Base-by-base conservation (phyloP, 2,797 vertebrate species). In the Microcaecilia unicolor region DNA sequence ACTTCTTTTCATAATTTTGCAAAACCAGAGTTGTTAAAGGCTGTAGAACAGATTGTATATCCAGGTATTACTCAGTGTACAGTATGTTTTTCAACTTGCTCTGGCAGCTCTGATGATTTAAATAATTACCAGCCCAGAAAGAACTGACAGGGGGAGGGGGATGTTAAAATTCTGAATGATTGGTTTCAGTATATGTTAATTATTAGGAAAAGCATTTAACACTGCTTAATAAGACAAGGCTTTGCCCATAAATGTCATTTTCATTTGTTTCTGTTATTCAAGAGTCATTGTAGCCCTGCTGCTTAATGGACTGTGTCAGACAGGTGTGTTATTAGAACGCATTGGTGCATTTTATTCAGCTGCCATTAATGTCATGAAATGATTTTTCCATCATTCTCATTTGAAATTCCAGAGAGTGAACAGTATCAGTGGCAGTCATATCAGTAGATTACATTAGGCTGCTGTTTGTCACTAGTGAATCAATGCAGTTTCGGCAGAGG, bases 301-400 rank as follows among this genome's bases (percentile, higher is more conserved):
- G 65, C 46, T 51, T 72, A 74, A 75, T 71, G 45, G 46, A 41
- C 61, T 46, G 34, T 56, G 53, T 73, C 53, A 35, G 57, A 42
- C 53, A 66, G 54, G 48, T 70, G 21, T 61, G 53, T 67, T 58
- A 67, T 64, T 66, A 64, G 41, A 45, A 35, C 37, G 64, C 34
- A 34, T 15, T 54, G 58, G 43, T 48, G 54, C 46, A 33, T 61
- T 58, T 57, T 57, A 45, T 43, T 53, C 36, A 22, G 41, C 34
- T 49, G 56, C 69, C 52, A 52, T 61, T 70, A 61, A 41, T 37
- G 53, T 15, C 12, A 22, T 21, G 29, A 36, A 59, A 52, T 53
- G 57, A 15, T 26, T 42, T 47, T 49, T 32, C 38, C 22, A 48
- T 61, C n/a, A 30, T 50, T 60, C 51, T 50, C 31, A 36, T 25